A percentile compares a stretch with the other conserved stretches of the same genome.
Conservation (phyloP, 2,113 vertebrate species). For the Rattus norvegicus region GRCr8 NC_086039.1:114623501-114624000, state of each 20-base stretch:
- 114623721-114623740: neutral
- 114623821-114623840: neutral
- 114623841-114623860: neutral
- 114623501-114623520: neutral
- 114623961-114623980: neutral
- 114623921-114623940: neutral
- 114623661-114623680: neutral
- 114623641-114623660: neutral
- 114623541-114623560: neutral
- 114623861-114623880: neutral
- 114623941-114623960: neutral
- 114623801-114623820: neutral
- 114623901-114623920: neutral
- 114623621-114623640: neutral
- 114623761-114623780: neutral
- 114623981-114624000: neutral
- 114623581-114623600: neutral
- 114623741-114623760: neutral
- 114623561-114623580: neutral
- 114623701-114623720: neutral
- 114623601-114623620: neutral
- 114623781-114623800: neutral
- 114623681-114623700: neutral
- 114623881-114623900: neutral
- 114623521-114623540: neutral